Conservation (phyloP, 2,797 vertebrate species). For the Sebastolobus altivelis region DNA sequence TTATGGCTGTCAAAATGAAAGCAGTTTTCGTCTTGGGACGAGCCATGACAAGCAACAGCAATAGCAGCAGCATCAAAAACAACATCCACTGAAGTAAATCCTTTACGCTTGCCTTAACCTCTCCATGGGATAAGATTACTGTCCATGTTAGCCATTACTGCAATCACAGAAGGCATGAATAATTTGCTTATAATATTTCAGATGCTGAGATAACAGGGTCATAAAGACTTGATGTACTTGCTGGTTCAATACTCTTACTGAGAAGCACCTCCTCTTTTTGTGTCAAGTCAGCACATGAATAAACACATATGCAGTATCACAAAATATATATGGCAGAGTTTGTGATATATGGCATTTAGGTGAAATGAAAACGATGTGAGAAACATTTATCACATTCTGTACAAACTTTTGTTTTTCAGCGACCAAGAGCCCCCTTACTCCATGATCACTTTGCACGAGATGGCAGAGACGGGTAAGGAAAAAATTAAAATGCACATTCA, state of each 20-base stretch:
- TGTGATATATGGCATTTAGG: neutral
- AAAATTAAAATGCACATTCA: neutral
- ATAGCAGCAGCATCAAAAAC: constrained; percentile 13
- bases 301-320: neutral
- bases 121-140: constrained; percentile 2
- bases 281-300: neutral
- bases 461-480: constrained; percentile 97
- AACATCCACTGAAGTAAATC: constrained; percentile 22
- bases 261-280: neutral
- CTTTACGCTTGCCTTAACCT: constrained; percentile 3
- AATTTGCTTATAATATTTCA: constrained; percentile 28
- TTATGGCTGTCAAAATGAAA: neutral
- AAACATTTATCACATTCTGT: neutral
- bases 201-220: neutral
- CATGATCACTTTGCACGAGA: constrained; percentile 99
- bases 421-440: constrained; percentile 99
- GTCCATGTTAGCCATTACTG: constrained; percentile 5
- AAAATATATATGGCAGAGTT: neutral
- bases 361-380: neutral
- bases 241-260: neutral
- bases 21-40: neutral
- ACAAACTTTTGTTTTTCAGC: constrained; percentile 86
- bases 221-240: constrained; percentile 2
- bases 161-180: constrained; percentile 20
- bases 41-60: neutral